Conservation (phyloP, 2,113 vertebrate genomes). For the Geococcyx californianus region DNA sequence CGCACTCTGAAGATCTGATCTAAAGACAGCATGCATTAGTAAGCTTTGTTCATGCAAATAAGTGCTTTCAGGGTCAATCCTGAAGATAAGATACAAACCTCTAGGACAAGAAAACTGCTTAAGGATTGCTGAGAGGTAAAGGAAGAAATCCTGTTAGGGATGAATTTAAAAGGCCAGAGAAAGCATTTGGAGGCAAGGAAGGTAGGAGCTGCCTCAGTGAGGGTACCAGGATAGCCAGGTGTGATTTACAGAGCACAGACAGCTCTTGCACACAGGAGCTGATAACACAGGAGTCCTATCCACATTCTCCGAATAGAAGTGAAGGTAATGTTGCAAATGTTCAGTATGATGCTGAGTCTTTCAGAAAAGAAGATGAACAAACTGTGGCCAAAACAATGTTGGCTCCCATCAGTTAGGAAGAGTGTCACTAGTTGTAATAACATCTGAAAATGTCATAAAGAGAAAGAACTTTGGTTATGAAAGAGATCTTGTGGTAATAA, state of each 20-base stretch:
- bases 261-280: rapidly evolving
- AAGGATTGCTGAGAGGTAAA: background rate
- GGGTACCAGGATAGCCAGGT: background rate
- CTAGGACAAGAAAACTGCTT: background rate
- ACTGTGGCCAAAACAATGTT: background rate
- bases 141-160: background rate
- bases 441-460: background rate
- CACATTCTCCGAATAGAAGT: background rate
- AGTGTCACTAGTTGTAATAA: background rate
- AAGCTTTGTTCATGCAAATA: background rate
- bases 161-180: background rate
- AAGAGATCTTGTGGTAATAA: background rate
- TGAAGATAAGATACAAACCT: background rate
- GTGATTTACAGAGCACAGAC: background rate
- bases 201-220: background rate
- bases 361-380: background rate
- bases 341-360: background rate
- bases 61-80: background rate
- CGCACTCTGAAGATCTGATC: background rate
- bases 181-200: background rate
- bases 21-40: background rate
- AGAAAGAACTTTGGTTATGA: background rate
- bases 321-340: background rate
- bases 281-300: background rate
- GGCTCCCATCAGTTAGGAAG: background rate